phyloP scores from a whole-genome alignment of 2,113 vertebrate genomes.

The Hemiprocne comata region DNA sequence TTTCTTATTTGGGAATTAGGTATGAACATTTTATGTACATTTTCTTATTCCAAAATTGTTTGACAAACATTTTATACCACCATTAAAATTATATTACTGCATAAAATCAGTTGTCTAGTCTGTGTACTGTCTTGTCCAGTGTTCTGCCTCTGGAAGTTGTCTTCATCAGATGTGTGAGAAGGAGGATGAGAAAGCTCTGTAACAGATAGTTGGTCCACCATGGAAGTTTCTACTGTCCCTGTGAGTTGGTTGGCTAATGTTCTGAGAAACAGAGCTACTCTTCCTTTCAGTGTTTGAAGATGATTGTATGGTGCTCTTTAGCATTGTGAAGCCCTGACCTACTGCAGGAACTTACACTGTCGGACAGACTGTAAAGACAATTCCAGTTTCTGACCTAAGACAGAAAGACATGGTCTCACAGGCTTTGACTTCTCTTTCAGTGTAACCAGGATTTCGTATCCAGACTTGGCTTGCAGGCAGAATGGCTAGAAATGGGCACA shows the following conservation, averaged over 20 bases:
- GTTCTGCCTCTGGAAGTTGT: neutral
- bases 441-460: neutral
- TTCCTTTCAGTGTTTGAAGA: neutral
- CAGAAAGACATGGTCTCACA: neutral
- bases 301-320: neutral
- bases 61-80: neutral
- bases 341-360: neutral
- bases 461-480: neutral
- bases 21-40: neutral
- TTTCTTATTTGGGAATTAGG: neutral
- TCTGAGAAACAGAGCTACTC: neutral
- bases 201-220: neutral
- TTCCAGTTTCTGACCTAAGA: neutral
- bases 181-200: neutral
- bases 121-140: neutral
- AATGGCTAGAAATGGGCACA: neutral
- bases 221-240: neutral
- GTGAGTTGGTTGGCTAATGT: neutral
- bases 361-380: neutral
- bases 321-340: neutral
- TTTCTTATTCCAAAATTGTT: neutral
- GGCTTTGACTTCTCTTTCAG: neutral
- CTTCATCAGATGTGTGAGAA: neutral
- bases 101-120: neutral
- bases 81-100: neutral